Evolutionary conservation across 2,113 vertebrate genomes (phyloP), one percentile per base, ranked within the genome.

Genomic region (Pagrus major): DNA sequence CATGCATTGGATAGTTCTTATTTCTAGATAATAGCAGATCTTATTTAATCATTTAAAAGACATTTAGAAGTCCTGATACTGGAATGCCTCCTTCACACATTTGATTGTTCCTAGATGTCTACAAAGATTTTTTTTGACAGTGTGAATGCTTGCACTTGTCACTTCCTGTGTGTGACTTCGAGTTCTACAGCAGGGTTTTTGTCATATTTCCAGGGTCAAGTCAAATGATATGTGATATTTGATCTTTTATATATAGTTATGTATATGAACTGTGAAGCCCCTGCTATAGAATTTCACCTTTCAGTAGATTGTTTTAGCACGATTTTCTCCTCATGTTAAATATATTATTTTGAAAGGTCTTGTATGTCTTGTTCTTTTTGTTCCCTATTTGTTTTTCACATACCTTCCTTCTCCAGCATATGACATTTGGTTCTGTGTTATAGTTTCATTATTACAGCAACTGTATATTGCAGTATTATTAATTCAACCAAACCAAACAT

Each of bases 151-250:
- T 69, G 29, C 25, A 42, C 15, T 4, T 2, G 55, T 59, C 31
- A 21, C 14, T 39, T 47, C 52, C 39, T 35, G 6, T 21, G 11
- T 68, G 18, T 58, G 59, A 18, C 16, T 60, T 65, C 0, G 54
- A 16, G 15, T 71, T 86, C 64, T 63, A 47, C 33, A 80, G 80
- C 63, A n/a, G 68, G 60, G 63, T 54, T 65, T 63, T 55, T 27
- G 4, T 12, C 9, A 59, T 37, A 42, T 25, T 33, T 37, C 39
- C 6, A 41, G 25, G 4, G 18, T 73, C 59, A 61, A 12, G 23
- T 41, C 15, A 18, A 15, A 27, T 12, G 44, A 66, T 61, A 69
- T 5, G 42, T 71, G 60, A 64, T 5, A 58, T 46, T 35, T 25
- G 4, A 46, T 55, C 1, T 52, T 65, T 37, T 35, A 56, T 47